phyloP scores from a whole-genome alignment of 2,888 invertebrate genomes.

The Busseola fusca region DNA sequence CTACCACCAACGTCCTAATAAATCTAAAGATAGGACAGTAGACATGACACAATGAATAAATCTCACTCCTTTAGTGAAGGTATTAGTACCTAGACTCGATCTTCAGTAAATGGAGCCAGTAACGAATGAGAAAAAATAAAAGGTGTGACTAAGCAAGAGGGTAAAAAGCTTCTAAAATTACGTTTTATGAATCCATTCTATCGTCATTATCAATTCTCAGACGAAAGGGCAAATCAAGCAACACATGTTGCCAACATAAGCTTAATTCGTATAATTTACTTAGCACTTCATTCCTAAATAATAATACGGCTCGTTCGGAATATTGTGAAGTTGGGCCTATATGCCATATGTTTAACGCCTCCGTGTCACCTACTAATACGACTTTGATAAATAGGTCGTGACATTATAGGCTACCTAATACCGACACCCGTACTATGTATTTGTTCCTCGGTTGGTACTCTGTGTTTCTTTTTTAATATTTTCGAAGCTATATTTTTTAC shows the following conservation, averaged over 20 bases:
- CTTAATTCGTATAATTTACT: slow-evolving; percentile 80
- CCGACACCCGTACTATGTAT: slow-evolving; percentile 27
- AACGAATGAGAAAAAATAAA: slow-evolving; percentile 7
- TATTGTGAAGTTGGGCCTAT: slow-evolving; percentile 70
- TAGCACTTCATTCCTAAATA: slow-evolving; percentile 82
- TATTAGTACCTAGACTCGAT: not conserved
- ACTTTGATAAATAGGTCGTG: slow-evolving; percentile 83
- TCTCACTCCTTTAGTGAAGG: not conserved
- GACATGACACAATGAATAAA: not conserved
- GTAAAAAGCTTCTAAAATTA: slow-evolving; percentile 1
- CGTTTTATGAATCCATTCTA: slow-evolving; percentile 28
- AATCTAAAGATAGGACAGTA: not conserved
- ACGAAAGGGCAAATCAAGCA: slow-evolving; percentile 45
- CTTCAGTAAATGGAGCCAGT: not conserved
- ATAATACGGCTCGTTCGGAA: slow-evolving; percentile 73
- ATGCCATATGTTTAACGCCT: slow-evolving; percentile 83
- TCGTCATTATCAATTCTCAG: slow-evolving; percentile 39
- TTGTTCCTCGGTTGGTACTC: slow-evolving; percentile 13
- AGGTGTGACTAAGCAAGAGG: not conserved
- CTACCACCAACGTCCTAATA: not conserved
- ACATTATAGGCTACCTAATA: slow-evolving; percentile 74
- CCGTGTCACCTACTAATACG: slow-evolving; percentile 84
- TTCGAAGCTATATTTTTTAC: not conserved
- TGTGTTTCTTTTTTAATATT: too few relatives aligned
- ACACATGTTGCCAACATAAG: slow-evolving; percentile 62